A percentile compares a stretch with the other conserved stretches of the same genome.
Evolutionary conservation across 2,888 invertebrate species (phyloP).

Genomic region (Leucophora obtusa): DNA sequence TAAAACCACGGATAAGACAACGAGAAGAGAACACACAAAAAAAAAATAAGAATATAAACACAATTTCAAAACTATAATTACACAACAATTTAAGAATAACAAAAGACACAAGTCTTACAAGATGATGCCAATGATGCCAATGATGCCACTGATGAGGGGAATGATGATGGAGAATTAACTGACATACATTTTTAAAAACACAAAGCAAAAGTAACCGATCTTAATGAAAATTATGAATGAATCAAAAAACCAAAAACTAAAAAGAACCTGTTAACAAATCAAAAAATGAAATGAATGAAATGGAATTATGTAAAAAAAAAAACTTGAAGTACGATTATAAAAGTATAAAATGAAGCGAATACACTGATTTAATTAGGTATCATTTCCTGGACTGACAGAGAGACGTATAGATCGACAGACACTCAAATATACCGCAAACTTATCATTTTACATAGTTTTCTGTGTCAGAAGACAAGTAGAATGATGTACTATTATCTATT

Average conservation of each 20-base stretch:
- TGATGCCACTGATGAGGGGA: constrained; percentile 3
- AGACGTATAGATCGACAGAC: neutral
- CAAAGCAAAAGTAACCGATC: neutral
- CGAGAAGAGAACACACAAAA: neutral
- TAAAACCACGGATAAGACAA: neutral
- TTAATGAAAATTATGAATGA: constrained; percentile 61
- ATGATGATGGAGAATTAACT: constrained; percentile 1
- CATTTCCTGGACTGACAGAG: constrained; percentile 75
- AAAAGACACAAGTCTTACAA: constrained; percentile 11
- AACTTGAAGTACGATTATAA: constrained; percentile 2
- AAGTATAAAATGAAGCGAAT: constrained; percentile 36
- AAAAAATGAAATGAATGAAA: constrained; percentile 37
- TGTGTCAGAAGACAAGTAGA: neutral
- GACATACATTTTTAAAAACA: constrained; percentile 28
- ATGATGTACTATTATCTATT: constrained; percentile 16
- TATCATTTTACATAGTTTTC: neutral
- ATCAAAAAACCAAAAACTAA: constrained; percentile 21
- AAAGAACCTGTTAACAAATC: constrained; percentile 45
- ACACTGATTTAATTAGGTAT: constrained; percentile 77
- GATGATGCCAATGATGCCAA: constrained; percentile 13
- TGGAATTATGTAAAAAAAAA: neutral
- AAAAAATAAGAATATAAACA: neutral
- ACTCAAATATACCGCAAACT: constrained; percentile 1
- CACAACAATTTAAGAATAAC: constrained; percentile 34
- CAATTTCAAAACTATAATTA: constrained; percentile 40